phyloP scores from a whole-genome alignment of 1,140 invertebrate genomes.

The Drosophila arawakana region DNA sequence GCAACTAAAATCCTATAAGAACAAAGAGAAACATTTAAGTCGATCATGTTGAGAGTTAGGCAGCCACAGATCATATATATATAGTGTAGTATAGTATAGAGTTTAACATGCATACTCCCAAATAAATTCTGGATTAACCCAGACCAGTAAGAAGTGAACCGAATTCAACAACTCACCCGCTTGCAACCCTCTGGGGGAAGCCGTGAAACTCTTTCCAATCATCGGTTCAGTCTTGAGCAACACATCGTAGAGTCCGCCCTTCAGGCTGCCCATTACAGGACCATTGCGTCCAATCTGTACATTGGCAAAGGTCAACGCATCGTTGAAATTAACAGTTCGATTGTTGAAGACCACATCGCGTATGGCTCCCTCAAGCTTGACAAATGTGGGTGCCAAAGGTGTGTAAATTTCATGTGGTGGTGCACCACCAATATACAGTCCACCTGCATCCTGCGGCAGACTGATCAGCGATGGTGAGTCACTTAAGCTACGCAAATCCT shows the following conservation, averaged over 20 bases:
- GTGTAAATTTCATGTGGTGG: constrained; percentile 71
- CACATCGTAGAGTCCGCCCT: constrained; percentile 82
- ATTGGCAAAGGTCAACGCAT: constrained; percentile 88
- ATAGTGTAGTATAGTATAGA: constrained; percentile 3
- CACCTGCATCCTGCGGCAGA: constrained; percentile 84
- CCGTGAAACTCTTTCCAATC: constrained; percentile 84
- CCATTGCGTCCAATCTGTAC: constrained; percentile 90
- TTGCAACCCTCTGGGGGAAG: constrained; percentile 84
- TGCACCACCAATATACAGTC: constrained; percentile 85
- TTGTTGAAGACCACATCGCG: constrained; percentile 93
- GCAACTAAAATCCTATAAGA: constrained; percentile 84
- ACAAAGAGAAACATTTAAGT: constrained; percentile 75
- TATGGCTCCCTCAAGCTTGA: constrained; percentile 91
- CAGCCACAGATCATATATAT: constrained; percentile 40
- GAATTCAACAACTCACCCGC: constrained; percentile 78
- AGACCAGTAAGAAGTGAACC: constrained; percentile 19
- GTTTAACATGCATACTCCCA: constrained; percentile 28
- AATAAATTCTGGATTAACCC: background rate
- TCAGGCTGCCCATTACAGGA: constrained; percentile 85
- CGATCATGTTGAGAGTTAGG: constrained; percentile 61
- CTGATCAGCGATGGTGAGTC: constrained; percentile 85
- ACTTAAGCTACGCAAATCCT: constrained; percentile 86
- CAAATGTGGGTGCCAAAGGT: constrained; percentile 73
- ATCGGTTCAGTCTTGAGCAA: constrained; percentile 84
- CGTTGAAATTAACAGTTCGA: constrained; percentile 88